These are phyloP conservation scores for Carterocephalus palaemon DNA, from an alignment of 2,888 invertebrate species.

Conservation along the genomic window DNA sequence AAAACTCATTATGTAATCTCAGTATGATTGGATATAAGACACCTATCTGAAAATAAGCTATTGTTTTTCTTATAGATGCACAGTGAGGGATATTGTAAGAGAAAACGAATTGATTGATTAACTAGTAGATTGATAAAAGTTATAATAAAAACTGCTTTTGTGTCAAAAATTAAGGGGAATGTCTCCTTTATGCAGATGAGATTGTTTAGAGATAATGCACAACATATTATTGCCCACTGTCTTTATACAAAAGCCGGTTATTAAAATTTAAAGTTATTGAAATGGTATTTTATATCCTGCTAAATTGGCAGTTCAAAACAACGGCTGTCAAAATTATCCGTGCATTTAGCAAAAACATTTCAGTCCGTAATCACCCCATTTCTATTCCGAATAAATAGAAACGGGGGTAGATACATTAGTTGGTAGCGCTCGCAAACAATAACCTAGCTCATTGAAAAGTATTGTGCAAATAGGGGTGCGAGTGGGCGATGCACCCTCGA, in stretches of 20 bases:
- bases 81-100: too few species aligned
- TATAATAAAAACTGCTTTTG: too few species aligned
- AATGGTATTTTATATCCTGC: slow-evolving; percentile 5
- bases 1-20: too few species aligned
- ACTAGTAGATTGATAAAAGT: too few species aligned
- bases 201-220: too few species aligned
- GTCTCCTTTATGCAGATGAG: too few species aligned
- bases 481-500: slow-evolving; percentile 45
- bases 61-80: too few species aligned
- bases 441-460: slow-evolving; percentile 62
- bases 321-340: slow-evolving; percentile 23
- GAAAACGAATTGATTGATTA: too few species aligned
- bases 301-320: slow-evolving; percentile 6
- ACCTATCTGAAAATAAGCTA: too few species aligned
- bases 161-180: too few species aligned
- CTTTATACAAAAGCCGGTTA: neutral
- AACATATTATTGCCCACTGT: too few species aligned
- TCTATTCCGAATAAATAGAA: slow-evolving; percentile 27
- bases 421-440: slow-evolving; percentile 53
- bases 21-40: too few species aligned
- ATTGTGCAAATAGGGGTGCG: slow-evolving; percentile 64
- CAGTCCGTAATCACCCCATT: slow-evolving; percentile 42
- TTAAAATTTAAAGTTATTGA: slow-evolving; percentile 11
- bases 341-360: slow-evolving; percentile 34
- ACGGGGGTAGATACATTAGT: slow-evolving; percentile 20